These are phyloP conservation scores for Montipora capitata DNA, from an alignment of 92 coral and sea anemone genomes.

Conservation along the genomic window DNA sequence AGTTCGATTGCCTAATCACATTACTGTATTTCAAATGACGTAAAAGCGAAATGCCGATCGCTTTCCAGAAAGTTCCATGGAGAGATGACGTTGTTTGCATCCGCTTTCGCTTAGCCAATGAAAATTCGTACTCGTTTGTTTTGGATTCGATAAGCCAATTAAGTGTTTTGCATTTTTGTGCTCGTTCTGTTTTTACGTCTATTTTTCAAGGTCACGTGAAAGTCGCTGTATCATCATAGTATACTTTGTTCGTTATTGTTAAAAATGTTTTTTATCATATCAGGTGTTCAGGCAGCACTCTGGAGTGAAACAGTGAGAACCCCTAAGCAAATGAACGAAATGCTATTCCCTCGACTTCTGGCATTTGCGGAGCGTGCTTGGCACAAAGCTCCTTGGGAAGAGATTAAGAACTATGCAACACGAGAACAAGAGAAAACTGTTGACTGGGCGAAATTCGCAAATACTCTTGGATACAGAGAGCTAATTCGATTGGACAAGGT, in stretches of 20 bases:
- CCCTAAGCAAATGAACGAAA: constrained; percentile 79
- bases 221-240: background rate
- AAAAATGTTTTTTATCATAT: background rate
- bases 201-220: no score
- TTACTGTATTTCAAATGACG: no score
- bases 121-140: no score
- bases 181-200: no score
- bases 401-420: constrained; percentile 11
- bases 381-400: constrained; percentile 92
- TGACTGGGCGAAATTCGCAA: constrained; percentile 86
- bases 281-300: constrained; percentile 85
- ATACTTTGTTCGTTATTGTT: background rate
- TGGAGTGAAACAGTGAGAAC: constrained; percentile 95
- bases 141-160: no score
- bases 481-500: constrained; percentile 79
- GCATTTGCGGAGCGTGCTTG: constrained; percentile 94
- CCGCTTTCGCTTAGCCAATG: no score
- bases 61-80: no score
- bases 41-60: no score
- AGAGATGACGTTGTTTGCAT: no score
- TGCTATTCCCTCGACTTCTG: constrained; percentile 89
- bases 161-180: no score
- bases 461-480: constrained; percentile 80
- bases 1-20: no score
- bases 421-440: constrained; percentile 57